Evolutionary conservation across 1,140 invertebrate genomes (phyloP), one percentile per base, ranked within the genome.

Genomic region (Andricus grossulariae): DNA sequence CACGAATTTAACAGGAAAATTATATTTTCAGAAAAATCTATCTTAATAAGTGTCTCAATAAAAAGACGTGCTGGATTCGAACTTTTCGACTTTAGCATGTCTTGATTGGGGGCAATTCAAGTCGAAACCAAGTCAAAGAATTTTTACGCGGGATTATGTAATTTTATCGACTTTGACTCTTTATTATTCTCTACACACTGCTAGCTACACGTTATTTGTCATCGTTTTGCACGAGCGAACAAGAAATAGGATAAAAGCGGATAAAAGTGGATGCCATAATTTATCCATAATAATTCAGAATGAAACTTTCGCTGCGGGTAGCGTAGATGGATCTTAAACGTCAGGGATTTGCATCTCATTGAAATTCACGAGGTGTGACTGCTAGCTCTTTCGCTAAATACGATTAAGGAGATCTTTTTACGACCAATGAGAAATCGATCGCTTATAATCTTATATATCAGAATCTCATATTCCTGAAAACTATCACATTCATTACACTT

Each of bases 211-310:
- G 60, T 66, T 66, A 66, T 66, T 66, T 66, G 60, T 66, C 60
- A 66, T 66, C 60, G 15, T 66, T 66, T 66, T 66, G 60, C 60
- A 66, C 60, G 32, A 66, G 16, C 60, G 32, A 66, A 32, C 25
- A 16, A 66, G 60, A 66, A 66, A 66, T 66, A n/a, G 60, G 60
- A 66, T 66, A 66, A 66, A 66, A 25, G 60, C 21, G 60, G 60
- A 66, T 66, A 66, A 45, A 66, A 66, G 60, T 66, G 45, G 60
- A 66, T n/a, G 60, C 60, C 60, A 66, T 66, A 66, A 66, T 66
- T 66, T 66, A 66, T 39, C 60, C 60, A 39, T 66, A 66, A 66
- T 66, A 66, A 66, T 66, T 66, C 60, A 66, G 60, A 66, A 66
- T 66, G 45, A 66, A 66, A 66, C 60, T 66, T 66, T 39, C 25